Evolutionary conservation across 2,113 vertebrate species (phyloP).

Genomic region (Shinisaurus crocodilurus): DNA sequence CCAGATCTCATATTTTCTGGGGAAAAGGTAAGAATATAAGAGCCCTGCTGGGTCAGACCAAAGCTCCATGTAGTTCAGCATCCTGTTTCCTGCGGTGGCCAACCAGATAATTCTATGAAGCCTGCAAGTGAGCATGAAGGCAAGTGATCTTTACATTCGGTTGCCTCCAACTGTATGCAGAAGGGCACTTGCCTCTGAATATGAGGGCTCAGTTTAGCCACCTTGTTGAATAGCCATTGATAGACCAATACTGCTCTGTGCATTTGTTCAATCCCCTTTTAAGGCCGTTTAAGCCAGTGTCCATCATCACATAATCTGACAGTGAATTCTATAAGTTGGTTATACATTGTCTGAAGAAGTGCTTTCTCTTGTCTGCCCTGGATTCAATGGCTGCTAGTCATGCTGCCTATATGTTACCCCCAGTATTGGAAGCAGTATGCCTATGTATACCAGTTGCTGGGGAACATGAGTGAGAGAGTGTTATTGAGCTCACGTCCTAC

Average conservation of each 20-base stretch:
- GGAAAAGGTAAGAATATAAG: not conserved
- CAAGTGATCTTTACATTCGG: not conserved
- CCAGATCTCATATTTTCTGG: not conserved
- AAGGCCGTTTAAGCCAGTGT: too few relatives aligned
- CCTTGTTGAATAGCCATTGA: not conserved
- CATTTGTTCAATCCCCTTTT: not conserved
- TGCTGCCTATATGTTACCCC: too few relatives aligned
- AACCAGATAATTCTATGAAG: not conserved
- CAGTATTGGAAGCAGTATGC: too few relatives aligned
- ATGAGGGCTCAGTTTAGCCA: not conserved
- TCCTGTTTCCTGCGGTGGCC: not conserved
- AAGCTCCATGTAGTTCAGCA: not conserved
- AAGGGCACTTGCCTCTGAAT: not conserved
- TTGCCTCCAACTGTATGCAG: not conserved
- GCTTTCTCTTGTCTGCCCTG: too few relatives aligned
- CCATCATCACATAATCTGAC: not conserved
- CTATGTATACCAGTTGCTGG: too few relatives aligned
- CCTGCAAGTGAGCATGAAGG: not conserved
- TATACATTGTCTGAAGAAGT: too few relatives aligned
- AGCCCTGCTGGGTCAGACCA: not conserved
- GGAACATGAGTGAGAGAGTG: too few relatives aligned
- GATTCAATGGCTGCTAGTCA: too few relatives aligned
- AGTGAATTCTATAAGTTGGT: too few relatives aligned
- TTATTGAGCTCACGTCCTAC: too few relatives aligned
- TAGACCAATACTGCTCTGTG: not conserved